phyloP scores from a whole-genome alignment of 2,888 invertebrate genomes.

The Mamestra brassicae region DNA sequence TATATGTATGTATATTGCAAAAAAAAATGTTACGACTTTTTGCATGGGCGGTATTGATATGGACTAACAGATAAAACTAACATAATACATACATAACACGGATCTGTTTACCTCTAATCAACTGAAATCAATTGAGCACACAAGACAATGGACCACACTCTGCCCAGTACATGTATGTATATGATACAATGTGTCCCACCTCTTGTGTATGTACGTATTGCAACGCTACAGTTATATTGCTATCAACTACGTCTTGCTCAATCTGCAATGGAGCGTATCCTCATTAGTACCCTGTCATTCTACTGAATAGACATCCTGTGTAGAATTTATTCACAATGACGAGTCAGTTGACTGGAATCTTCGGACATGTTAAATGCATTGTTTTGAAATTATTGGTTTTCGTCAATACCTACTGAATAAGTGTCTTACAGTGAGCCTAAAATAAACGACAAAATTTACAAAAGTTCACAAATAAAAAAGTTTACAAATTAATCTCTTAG shows the following conservation, averaged over 20 bases:
- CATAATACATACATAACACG: neutral
- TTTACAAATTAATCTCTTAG: neutral
- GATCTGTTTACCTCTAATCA: neutral
- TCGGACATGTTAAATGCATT: neutral
- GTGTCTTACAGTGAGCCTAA: neutral
- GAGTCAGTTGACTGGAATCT: neutral
- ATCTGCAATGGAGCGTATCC: slow-evolving; percentile 10
- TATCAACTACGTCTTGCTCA: slow-evolving; percentile 11
- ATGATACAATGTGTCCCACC: slow-evolving; percentile 2
- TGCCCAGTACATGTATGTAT: neutral
- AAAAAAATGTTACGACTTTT: too few species aligned
- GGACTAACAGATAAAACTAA: neutral
- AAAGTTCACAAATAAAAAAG: neutral
- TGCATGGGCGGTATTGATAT: neutral
- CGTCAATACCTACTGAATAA: neutral
- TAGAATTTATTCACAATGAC: neutral
- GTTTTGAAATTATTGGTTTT: neutral
- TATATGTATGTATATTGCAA: too few species aligned
- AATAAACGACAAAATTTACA: neutral
- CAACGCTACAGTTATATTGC: neutral
- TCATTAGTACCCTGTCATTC: slow-evolving; percentile 17
- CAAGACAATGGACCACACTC: neutral
- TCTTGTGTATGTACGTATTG: neutral
- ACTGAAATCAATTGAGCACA: slow-evolving; percentile 6
- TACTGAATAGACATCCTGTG: neutral